Percentiles rank a stretch among this genome's conserved stretches.
Conservation (phyloP, 2,113 vertebrate genomes). For the Xiphophorus maculatus region DNA sequence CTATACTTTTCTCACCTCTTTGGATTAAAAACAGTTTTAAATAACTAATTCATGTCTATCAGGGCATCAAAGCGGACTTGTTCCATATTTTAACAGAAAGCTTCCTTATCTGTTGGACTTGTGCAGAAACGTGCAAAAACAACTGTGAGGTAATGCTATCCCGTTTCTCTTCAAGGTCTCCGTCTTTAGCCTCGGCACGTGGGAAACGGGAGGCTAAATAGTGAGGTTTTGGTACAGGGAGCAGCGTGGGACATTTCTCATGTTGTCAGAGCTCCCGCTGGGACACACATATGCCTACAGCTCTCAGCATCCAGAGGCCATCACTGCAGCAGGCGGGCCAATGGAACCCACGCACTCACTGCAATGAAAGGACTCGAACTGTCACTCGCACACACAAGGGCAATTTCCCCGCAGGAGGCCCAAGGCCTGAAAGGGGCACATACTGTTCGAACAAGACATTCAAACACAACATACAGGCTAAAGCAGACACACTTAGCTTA, state of each 20-base stretch:
- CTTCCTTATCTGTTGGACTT: slow-evolving; percentile 23
- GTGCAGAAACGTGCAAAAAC: slow-evolving; percentile 23
- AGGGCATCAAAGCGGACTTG: slow-evolving; percentile 48
- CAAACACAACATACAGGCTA: neutral
- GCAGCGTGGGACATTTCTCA: slow-evolving; percentile 67
- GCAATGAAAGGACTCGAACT: slow-evolving; percentile 68
- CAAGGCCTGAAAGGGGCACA: slow-evolving; percentile 8
- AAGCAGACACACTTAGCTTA: slow-evolving; percentile 3
- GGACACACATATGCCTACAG: slow-evolving; percentile 68
- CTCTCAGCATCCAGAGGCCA: slow-evolving; percentile 61
- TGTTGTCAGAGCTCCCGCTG: slow-evolving; percentile 75
- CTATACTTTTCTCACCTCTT: neutral
- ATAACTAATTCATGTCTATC: slow-evolving; percentile 44
- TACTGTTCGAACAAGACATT: slow-evolving; percentile 14
- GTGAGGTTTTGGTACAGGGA: slow-evolving; percentile 41
- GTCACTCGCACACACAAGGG: slow-evolving; percentile 60
- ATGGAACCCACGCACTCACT: slow-evolving; percentile 76
- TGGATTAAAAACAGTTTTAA: slow-evolving; percentile 21
- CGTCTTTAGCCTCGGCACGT: slow-evolving; percentile 55
- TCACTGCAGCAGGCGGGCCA: slow-evolving; percentile 72
- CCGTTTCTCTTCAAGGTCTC: slow-evolving; percentile 30
- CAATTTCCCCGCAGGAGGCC: slow-evolving; percentile 32
- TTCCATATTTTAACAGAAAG: slow-evolving; percentile 47
- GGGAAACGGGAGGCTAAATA: slow-evolving; percentile 56
- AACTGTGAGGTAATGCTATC: slow-evolving; percentile 18